Conservation (phyloP, 2,113 vertebrate genomes). For the Tapirus terrestris region DNA sequence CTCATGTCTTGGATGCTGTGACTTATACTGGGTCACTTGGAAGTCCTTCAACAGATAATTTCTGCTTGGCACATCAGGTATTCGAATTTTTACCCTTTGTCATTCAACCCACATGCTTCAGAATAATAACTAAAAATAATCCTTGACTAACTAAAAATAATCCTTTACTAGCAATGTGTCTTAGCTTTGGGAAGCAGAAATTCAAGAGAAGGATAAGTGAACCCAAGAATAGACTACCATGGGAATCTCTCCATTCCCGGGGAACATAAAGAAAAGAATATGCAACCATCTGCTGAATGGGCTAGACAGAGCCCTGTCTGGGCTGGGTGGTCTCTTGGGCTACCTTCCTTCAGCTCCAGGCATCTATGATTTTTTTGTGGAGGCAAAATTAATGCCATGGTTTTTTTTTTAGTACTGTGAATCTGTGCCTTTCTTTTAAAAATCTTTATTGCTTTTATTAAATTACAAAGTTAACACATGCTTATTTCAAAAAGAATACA, state of each 20-base stretch:
- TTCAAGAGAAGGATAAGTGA: slow-evolving; percentile 77
- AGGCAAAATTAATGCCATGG: slow-evolving; percentile 24
- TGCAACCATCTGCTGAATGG: slow-evolving; percentile 58
- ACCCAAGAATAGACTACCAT: slow-evolving; percentile 72
- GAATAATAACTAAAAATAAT: slow-evolving; percentile 79
- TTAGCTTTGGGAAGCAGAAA: slow-evolving; percentile 62
- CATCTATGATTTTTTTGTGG: slow-evolving; percentile 22
- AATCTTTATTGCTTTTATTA: slow-evolving; percentile 18
- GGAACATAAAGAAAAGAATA: slow-evolving; percentile 58
- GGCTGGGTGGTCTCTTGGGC: slow-evolving; percentile 52
- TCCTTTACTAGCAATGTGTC: slow-evolving; percentile 64
- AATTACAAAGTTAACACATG: slow-evolving; percentile 19
- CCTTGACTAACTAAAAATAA: slow-evolving; percentile 76
- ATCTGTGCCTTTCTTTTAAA: neutral
- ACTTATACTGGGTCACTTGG: slow-evolving; percentile 42
- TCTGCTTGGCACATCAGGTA: slow-evolving; percentile 43
- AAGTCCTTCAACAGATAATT: slow-evolving; percentile 67
- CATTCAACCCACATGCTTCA: slow-evolving; percentile 59
- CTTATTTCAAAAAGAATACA: neutral
- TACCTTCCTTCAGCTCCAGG: neutral
- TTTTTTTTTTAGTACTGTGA: slow-evolving; percentile 19
- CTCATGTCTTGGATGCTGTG: neutral
- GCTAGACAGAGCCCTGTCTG: slow-evolving; percentile 31
- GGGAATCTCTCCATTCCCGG: slow-evolving; percentile 58
- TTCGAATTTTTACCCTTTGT: slow-evolving; percentile 60